These are phyloP conservation scores for Tinea pellionella DNA, from an alignment of 2,888 invertebrate species.

Conservation along the genomic window DNA sequence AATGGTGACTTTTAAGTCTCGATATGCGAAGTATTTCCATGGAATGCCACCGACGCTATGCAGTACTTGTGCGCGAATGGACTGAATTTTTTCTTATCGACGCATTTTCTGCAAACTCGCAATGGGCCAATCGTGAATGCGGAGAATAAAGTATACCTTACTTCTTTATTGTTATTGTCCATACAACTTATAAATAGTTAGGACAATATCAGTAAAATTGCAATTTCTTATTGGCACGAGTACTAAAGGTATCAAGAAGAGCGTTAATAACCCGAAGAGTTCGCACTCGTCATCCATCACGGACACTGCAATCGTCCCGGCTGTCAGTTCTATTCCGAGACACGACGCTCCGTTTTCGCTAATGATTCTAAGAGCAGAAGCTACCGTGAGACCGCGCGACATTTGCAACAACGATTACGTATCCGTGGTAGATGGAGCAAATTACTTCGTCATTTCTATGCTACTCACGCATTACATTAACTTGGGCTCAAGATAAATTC, in stretches of 20 bases:
- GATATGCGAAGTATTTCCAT: constrained; percentile 59
- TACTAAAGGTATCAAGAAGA: not conserved
- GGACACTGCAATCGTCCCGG: constrained; percentile 57
- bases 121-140: constrained; percentile 22
- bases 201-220: not conserved
- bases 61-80: constrained; percentile 61
- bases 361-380: constrained; percentile 50
- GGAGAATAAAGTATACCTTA: not conserved
- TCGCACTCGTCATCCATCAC: constrained; percentile 57
- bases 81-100: constrained; percentile 68
- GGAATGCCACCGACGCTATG: constrained; percentile 64
- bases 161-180: not conserved
- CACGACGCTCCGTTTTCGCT: constrained; percentile 54
- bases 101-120: constrained; percentile 67
- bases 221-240: not conserved
- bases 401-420: constrained; percentile 42
- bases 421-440: constrained; percentile 30
- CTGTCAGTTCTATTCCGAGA: constrained; percentile 65
- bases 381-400: constrained; percentile 24
- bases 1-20: constrained; percentile 64
- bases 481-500: not conserved
- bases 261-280: constrained; percentile 16
- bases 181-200: not conserved
- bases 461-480: not conserved
- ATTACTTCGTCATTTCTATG: constrained; percentile 28